Percentiles rank a stretch among this genome's conserved stretches.
Evolutionary conservation across 2,113 vertebrate genomes (phyloP).

Genomic region (Chaetops frenatus): DNA sequence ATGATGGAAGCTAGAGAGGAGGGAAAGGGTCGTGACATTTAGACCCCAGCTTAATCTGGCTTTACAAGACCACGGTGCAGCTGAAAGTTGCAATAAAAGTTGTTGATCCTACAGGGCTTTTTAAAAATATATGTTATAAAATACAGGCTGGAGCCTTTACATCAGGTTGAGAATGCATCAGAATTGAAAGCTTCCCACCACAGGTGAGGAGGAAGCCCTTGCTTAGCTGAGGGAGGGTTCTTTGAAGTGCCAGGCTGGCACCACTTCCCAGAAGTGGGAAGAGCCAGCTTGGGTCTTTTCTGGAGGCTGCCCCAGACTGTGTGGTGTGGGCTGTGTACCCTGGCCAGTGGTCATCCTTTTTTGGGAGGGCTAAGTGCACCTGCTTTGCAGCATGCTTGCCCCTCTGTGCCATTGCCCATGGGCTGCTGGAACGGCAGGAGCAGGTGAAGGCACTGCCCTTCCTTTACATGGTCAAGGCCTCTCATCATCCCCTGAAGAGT

Average conservation of each 20-base stretch:
- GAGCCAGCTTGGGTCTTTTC: not conserved
- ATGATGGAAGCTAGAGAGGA: not conserved
- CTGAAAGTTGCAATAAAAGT: not conserved
- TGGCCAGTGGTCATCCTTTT: no score
- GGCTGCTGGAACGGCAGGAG: not conserved
- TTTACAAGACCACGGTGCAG: not conserved
- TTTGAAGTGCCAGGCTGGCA: not conserved
- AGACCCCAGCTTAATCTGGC: not conserved
- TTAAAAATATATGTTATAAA: not conserved
- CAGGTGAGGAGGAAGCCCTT: not conserved
- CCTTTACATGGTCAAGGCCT: not conserved
- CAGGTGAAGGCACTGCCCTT: not conserved
- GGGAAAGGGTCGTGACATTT: not conserved
- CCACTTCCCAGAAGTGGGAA: not conserved
- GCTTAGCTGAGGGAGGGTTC: not conserved
- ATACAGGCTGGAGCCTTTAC: not conserved
- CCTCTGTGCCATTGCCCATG: rapidly evolving
- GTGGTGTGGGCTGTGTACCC: not conserved
- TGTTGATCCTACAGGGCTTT: not conserved
- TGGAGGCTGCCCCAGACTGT: not conserved
- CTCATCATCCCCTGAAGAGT: not conserved
- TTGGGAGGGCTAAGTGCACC: not conserved
- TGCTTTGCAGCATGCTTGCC: not conserved
- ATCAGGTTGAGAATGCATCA: not conserved
- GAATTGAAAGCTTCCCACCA: not conserved